These are phyloP conservation scores for Lutjanus erythropterus DNA, from an alignment of 2,113 vertebrate genomes.

Conservation along the genomic window DNA sequence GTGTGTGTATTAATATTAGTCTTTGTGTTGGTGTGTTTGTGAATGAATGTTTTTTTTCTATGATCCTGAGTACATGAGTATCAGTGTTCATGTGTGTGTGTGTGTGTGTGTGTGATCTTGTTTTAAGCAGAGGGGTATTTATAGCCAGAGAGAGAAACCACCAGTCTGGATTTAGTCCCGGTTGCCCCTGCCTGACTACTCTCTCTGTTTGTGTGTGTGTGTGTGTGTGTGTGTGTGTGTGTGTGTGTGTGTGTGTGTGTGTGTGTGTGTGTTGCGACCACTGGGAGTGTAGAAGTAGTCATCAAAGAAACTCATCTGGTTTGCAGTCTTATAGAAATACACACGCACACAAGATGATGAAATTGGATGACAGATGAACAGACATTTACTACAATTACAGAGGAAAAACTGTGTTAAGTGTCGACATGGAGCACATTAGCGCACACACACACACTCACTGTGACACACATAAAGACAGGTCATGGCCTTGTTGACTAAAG, in stretches of 20 bases:
- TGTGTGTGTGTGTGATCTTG: constrained; percentile 53
- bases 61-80: constrained; percentile 18
- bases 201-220: constrained; percentile 35
- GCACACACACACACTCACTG: constrained; percentile 9
- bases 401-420: constrained; percentile 52
- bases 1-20: constrained; percentile 29
- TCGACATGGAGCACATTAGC: constrained; percentile 22
- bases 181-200: constrained; percentile 69
- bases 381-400: constrained; percentile 42
- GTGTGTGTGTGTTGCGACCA: constrained; percentile 54
- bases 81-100: not conserved
- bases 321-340: constrained; percentile 62
- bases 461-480: constrained; percentile 18
- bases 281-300: constrained; percentile 69
- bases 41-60: constrained; percentile 51
- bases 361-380: constrained; percentile 64
- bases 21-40: constrained; percentile 38
- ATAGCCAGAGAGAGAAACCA: constrained; percentile 80
- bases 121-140: constrained; percentile 81
- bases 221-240: constrained; percentile 38
- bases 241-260: constrained; percentile 34
- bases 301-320: constrained; percentile 76
- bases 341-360: constrained; percentile 33
- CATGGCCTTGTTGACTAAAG: constrained; percentile 13
- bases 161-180: constrained; percentile 79